Conservation (phyloP, 2,797 vertebrate genomes). For the Alcedo atthis region DNA sequence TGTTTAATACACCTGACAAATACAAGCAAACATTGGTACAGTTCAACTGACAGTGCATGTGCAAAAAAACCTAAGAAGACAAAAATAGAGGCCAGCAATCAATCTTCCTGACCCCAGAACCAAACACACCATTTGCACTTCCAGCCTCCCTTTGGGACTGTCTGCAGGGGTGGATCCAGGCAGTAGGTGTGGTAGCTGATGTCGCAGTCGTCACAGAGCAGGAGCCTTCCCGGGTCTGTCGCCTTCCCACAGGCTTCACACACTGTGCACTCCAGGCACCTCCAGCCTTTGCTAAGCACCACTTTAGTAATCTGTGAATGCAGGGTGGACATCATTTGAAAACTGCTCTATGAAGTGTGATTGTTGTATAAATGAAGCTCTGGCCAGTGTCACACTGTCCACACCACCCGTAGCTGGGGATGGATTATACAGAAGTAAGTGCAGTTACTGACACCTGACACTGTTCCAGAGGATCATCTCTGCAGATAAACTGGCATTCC, state of each 20-base stretch:
- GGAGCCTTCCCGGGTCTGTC: conserved; percentile 92
- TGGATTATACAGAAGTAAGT: not conserved
- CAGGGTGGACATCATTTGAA: not conserved
- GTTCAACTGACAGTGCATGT: not conserved
- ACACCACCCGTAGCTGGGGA: not conserved
- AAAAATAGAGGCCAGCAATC: not conserved
- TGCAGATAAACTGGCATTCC: not conserved
- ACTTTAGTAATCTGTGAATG: conserved; percentile 92
- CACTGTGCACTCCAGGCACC: conserved; percentile 97
- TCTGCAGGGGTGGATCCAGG: conserved; percentile 95
- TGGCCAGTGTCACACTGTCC: not conserved
- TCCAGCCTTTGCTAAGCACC: conserved; percentile 97
- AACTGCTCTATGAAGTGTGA: not conserved
- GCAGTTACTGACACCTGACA: not conserved
- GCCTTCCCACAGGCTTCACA: conserved; percentile 98
- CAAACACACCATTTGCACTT: conserved; percentile 95
- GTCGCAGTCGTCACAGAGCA: conserved; percentile 97
- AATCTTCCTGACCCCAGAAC: not conserved
- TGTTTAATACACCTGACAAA: not conserved
- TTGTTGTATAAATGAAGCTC: not conserved
- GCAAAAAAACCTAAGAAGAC: not conserved
- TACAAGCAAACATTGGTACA: not conserved
- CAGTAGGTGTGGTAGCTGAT: conserved; percentile 99
- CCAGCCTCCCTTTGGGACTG: conserved; percentile 98
- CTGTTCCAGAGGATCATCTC: not conserved